A percentile compares a stretch with the other conserved stretches of the same genome.
These are phyloP conservation scores for Heptranchias perlo DNA, from an alignment of 2,113 vertebrate species.

Conservation along the genomic window DNA sequence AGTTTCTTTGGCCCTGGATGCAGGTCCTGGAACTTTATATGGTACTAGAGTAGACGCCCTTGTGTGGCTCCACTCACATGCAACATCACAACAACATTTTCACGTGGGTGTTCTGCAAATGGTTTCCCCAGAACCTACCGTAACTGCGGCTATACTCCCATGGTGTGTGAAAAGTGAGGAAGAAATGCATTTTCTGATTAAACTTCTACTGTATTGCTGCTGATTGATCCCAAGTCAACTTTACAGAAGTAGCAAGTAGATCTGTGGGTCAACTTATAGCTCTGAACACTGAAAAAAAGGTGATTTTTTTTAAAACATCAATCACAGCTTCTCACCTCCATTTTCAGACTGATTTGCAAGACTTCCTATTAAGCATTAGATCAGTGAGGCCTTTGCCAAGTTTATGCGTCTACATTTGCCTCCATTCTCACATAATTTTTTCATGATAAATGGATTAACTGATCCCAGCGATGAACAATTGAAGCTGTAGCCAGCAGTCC, in stretches of 20 bases:
- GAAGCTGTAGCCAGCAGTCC: neutral
- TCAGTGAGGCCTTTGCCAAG: neutral
- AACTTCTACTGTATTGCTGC: neutral
- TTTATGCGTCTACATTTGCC: neutral
- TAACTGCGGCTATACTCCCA: neutral
- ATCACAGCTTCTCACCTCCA: neutral
- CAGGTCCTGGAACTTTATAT: neutral
- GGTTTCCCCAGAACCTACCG: neutral
- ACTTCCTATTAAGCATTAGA: neutral
- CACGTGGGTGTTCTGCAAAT: neutral
- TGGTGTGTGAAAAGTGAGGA: neutral
- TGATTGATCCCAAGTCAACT: neutral
- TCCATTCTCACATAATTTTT: neutral
- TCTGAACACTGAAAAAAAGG: neutral
- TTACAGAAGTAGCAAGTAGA: neutral
- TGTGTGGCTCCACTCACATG: too few relatives aligned
- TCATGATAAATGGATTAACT: neutral
- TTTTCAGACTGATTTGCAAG: neutral
- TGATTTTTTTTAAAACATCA: neutral
- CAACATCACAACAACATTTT: too few relatives aligned
- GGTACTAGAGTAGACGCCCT: neutral
- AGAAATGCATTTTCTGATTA: neutral
- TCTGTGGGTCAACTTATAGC: neutral
- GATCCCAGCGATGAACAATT: neutral
- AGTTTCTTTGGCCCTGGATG: neutral